phyloP scores from a whole-genome alignment of 1,140 invertebrate species.

The Samia ricini region DNA sequence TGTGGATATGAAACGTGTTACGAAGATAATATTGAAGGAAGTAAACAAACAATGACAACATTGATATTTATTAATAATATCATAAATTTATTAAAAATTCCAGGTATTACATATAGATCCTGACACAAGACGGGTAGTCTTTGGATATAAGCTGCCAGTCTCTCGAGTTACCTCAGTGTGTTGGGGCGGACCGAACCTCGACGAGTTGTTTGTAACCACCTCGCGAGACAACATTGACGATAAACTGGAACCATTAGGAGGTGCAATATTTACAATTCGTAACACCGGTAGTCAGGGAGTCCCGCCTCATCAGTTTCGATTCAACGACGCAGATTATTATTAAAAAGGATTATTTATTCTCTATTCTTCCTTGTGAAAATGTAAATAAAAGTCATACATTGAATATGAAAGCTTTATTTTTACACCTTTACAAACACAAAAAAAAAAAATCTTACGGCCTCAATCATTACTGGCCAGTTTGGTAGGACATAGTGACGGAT shows the following conservation, averaged over 20 bases:
- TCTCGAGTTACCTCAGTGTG: slow-evolving; percentile 46
- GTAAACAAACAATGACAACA: no score
- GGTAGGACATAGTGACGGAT: no score
- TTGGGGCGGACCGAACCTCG: slow-evolving; percentile 57
- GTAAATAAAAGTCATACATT: background rate
- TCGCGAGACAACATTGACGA: slow-evolving; percentile 30
- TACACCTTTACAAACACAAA: no score
- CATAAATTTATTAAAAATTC: no score
- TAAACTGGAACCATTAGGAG: slow-evolving; percentile 32
- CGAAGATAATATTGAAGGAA: no score
- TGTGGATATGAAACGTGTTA: no score
- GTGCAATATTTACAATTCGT: slow-evolving; percentile 55
- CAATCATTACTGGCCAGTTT: no score
- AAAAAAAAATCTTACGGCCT: no score
- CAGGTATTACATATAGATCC: slow-evolving; percentile 57
- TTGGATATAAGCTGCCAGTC: slow-evolving; percentile 51
- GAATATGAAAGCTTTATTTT: no score
- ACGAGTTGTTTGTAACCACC: slow-evolving; percentile 58
- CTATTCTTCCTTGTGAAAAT: background rate
- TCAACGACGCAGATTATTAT: slow-evolving; percentile 49
- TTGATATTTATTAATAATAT: no score
- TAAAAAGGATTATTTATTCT: slow-evolving; percentile 11
- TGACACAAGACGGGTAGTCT: slow-evolving; percentile 39
- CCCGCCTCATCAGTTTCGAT: slow-evolving; percentile 32
- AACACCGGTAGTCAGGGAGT: slow-evolving; percentile 44